Evolutionary conservation across 2,888 invertebrate species (phyloP).

Genomic region (Drosophila rubida): DNA sequence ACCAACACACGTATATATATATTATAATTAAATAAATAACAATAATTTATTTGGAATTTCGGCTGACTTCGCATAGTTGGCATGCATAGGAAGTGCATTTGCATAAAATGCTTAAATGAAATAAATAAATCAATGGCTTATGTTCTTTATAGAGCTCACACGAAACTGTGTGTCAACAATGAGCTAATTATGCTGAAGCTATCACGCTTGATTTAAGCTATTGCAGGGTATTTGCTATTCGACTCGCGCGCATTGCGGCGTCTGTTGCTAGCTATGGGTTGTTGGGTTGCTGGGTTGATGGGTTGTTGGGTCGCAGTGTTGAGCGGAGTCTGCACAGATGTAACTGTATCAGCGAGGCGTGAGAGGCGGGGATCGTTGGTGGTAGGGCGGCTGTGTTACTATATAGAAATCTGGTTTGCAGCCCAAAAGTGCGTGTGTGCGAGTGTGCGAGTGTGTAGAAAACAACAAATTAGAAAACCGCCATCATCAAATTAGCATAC

Average conservation of each 20-base stretch:
- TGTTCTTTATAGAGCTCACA: too few species aligned
- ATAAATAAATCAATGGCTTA: too few species aligned
- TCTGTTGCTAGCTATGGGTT: constrained; percentile 21
- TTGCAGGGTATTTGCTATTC: neutral
- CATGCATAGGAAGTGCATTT: too few species aligned
- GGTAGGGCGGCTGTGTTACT: constrained; percentile 26
- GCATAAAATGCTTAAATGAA: too few species aligned
- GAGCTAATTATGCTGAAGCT: too few species aligned
- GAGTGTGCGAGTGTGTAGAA: constrained; percentile 37
- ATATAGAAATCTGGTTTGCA: constrained; percentile 27
- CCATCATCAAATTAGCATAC: constrained; percentile 78
- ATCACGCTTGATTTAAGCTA: too few species aligned
- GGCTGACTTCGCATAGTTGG: too few species aligned
- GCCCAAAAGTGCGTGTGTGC: constrained; percentile 8
- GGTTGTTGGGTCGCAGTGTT: constrained; percentile 32
- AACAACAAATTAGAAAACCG: constrained; percentile 72
- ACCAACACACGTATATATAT: too few species aligned
- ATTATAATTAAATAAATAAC: too few species aligned
- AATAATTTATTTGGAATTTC: too few species aligned
- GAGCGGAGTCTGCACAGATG: constrained; percentile 33
- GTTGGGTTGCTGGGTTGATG: constrained; percentile 46
- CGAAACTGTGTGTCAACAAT: too few species aligned
- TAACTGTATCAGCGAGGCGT: constrained; percentile 30
- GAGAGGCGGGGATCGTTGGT: neutral
- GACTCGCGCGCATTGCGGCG: neutral